A percentile compares a stretch with the other conserved stretches of the same genome.
phyloP scores from a whole-genome alignment of 2,797 vertebrate genomes.

The Tiaroga cobitis region DNA sequence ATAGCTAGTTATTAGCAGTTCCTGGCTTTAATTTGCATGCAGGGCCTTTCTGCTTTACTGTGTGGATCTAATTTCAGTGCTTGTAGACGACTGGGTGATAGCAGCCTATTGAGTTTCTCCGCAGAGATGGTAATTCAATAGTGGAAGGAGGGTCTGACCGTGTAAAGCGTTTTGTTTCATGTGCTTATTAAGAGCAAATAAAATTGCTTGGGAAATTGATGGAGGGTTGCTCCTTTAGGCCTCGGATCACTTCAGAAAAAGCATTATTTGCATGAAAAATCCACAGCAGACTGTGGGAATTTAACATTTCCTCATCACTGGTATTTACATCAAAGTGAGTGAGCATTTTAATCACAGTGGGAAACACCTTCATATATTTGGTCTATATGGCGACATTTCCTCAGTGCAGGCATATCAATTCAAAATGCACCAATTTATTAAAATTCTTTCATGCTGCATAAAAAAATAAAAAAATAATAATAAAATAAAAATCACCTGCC shows the following conservation, averaged over 20 bases:
- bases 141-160: constrained; percentile 71
- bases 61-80: constrained; percentile 78
- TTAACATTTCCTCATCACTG: constrained; percentile 27
- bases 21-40: constrained; percentile 75
- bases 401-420: not conserved
- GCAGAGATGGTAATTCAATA: constrained; percentile 79
- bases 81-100: constrained; percentile 77
- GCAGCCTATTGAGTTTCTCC: constrained; percentile 80
- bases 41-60: constrained; percentile 72
- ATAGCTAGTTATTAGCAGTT: constrained; percentile 78
- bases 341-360: not conserved
- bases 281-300: constrained; percentile 36
- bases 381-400: not conserved
- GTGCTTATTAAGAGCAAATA: constrained; percentile 75
- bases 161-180: constrained; percentile 78
- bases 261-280: constrained; percentile 12
- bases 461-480: not conserved
- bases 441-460: not conserved
- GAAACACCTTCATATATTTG: not conserved
- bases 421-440: not conserved
- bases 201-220: constrained; percentile 59
- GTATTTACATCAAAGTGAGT: constrained; percentile 4
- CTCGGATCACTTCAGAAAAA: constrained; percentile 27
- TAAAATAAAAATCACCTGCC: too few species aligned
- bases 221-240: constrained; percentile 32